Evolutionary conservation across 2,113 vertebrate genomes (phyloP).

Genomic region (Microtus ochrogaster): DNA sequence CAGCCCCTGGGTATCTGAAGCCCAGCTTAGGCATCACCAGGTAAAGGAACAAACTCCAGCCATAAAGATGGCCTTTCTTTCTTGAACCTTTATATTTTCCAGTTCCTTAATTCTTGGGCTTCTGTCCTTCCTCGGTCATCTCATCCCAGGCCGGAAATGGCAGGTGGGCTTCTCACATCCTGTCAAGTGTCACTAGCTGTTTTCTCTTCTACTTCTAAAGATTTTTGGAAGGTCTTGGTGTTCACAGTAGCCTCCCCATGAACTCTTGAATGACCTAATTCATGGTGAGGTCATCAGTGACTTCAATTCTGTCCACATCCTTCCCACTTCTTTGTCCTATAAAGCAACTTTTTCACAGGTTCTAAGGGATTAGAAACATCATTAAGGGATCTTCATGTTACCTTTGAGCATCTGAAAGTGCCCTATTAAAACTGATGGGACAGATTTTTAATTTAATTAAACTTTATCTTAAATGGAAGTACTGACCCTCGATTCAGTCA

Average conservation of each 20-base stretch:
- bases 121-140: neutral
- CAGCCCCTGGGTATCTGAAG: neutral
- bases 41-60: neutral
- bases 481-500: neutral
- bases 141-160: no score
- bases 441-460: neutral
- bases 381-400: no score
- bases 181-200: neutral
- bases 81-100: neutral
- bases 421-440: neutral
- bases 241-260: rapidly evolving
- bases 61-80: neutral
- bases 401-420: neutral
- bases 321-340: neutral
- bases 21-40: neutral
- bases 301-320: neutral
- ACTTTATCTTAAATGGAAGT: neutral
- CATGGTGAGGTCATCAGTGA: neutral
- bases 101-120: no score
- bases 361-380: neutral
- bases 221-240: neutral
- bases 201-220: neutral
- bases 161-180: neutral
- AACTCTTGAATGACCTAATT: neutral
- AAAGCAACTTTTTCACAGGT: neutral